These are phyloP conservation scores for Okapia johnstoni DNA, from an alignment of 2,113 vertebrate species.

Conservation along the genomic window DNA sequence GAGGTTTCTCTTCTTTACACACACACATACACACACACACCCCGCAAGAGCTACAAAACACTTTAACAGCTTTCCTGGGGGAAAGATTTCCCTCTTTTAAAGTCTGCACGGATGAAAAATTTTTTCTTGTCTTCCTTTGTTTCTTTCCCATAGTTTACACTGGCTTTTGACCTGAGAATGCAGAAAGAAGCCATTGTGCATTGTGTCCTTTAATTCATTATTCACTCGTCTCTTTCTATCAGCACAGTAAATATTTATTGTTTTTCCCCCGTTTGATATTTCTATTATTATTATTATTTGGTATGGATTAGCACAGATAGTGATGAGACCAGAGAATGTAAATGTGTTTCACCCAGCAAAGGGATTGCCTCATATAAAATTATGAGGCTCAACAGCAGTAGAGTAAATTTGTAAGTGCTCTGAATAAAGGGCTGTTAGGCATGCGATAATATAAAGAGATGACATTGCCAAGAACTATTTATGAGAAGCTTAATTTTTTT, in stretches of 20 bases:
- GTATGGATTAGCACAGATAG: neutral
- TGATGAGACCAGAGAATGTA: slow-evolving; percentile 44
- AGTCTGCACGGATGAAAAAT: slow-evolving; percentile 29
- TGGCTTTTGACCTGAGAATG: slow-evolving; percentile 71
- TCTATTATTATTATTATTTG: slow-evolving; percentile 52
- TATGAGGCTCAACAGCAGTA: slow-evolving; percentile 73
- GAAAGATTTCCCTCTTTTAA: slow-evolving; percentile 52
- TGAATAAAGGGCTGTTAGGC: slow-evolving; percentile 78
- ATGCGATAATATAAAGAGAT: slow-evolving; percentile 81
- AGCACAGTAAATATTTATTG: slow-evolving; percentile 56
- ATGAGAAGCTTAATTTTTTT: slow-evolving; percentile 85
- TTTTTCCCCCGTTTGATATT: slow-evolving; percentile 31
- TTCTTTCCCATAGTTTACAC: slow-evolving; percentile 58
- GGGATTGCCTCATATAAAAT: slow-evolving; percentile 75
- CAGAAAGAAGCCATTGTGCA: slow-evolving; percentile 47
- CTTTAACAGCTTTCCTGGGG: slow-evolving; percentile 53
- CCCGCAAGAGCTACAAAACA: neutral
- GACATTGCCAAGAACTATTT: slow-evolving; percentile 85
- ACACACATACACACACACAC: neutral
- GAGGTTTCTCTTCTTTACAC: slow-evolving; percentile 6
- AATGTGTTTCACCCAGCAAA: slow-evolving; percentile 66
- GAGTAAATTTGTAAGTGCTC: slow-evolving; percentile 78
- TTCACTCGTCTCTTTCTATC: slow-evolving; percentile 48
- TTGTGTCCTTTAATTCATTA: slow-evolving; percentile 31
- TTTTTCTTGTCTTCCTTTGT: slow-evolving; percentile 68